Evolutionary conservation across 2,888 invertebrate species (phyloP), one percentile per base, ranked within the genome.

Genomic region (Trilocha varians): DNA sequence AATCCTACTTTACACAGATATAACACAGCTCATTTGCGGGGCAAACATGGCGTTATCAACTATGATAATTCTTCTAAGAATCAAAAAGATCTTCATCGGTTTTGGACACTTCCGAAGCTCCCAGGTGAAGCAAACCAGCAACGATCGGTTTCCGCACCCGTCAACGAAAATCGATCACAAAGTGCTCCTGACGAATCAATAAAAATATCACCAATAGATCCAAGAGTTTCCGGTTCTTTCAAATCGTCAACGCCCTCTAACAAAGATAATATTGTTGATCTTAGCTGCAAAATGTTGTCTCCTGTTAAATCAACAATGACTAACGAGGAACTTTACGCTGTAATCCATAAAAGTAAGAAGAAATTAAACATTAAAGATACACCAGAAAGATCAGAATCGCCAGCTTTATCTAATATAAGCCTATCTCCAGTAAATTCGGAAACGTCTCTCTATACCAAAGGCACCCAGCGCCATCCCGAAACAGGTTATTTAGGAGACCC

Each of bases 291-390:
- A 62, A 56, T 89, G 45, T 57, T 91, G 6, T 91, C 91, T 2
- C 91, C 91, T 0, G 90, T 90, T 15, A 91, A 90, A 69, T 91
- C 91, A 2, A 90, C 90, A 0, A 91, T 93, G 91, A 91, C 91
- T n/a, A 91, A 92, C 53, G 93, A 93, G 62, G 92, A 93, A 67
- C 74, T 93, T 2, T 93, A 91, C 60, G 91, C 92, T 2, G 91
- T 91, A 13, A 92, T 93, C 49, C 92, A 93, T 64, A 92, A 92
- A 68, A 91, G 91, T 53, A 93, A 92, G 65, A 91, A 91, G 71
- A 89, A 90, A 63, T 80, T 92, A 41, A 92, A 91, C 52, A 91
- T 92, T 39, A 88, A 87, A 62, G 88, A 88, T 43, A 64, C 70
- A 4, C 73, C 85, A 0, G 88, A 87, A 45, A 71, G 86, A 58